phyloP scores from a whole-genome alignment of 2,113 vertebrate species.

The Copsychus sechellarum region DNA sequence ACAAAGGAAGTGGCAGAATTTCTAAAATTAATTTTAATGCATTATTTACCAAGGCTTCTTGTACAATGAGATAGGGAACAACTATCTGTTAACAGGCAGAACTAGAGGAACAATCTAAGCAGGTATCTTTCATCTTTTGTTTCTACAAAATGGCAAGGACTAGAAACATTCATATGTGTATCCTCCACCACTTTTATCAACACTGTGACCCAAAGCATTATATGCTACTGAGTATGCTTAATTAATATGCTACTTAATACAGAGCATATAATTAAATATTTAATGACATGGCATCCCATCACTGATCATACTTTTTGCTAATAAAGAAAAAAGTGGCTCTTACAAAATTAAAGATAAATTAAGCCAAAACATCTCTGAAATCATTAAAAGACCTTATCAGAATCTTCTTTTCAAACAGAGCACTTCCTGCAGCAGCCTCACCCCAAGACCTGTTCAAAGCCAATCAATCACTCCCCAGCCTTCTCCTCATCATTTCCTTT shows the following conservation, averaged over 20 bases:
- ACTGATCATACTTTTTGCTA: background rate
- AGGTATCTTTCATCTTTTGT: background rate
- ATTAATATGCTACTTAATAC: no score
- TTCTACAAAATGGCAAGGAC: background rate
- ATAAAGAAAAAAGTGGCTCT: rapidly evolving
- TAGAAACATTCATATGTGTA: background rate
- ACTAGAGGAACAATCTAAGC: background rate
- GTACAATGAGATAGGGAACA: background rate
- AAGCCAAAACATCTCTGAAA: rapidly evolving
- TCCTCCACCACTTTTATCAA: background rate
- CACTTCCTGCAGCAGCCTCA: background rate
- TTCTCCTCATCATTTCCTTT: background rate
- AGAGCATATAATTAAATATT: background rate
- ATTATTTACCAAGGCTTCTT: background rate
- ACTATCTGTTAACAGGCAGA: background rate
- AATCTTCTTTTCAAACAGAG: background rate
- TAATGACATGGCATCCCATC: background rate
- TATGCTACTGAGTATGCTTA: no score
- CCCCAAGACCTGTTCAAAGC: background rate
- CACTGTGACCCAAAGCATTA: background rate
- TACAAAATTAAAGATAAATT: background rate
- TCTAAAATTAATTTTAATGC: background rate
- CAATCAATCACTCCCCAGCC: background rate
- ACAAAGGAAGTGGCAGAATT: background rate
- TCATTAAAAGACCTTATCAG: background rate